phyloP scores from a whole-genome alignment of 2,797 vertebrate species.

The Notolepis coatsorum region DNA sequence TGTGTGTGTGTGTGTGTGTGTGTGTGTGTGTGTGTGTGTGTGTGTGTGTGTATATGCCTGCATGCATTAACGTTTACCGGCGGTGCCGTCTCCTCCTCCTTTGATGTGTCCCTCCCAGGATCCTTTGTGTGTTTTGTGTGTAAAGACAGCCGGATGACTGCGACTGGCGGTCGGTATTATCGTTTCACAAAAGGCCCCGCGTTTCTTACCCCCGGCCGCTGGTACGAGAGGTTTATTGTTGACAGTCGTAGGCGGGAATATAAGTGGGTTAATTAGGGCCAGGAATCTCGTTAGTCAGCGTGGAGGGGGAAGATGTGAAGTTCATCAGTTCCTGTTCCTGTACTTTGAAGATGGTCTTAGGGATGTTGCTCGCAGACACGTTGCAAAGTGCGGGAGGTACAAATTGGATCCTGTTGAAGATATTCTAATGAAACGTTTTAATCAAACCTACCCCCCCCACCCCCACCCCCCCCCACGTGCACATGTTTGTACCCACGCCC shows the following conservation, averaged over 20 bases:
- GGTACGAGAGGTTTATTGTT: constrained; percentile 37
- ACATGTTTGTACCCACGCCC: too few relatives aligned
- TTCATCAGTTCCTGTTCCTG: constrained; percentile 40
- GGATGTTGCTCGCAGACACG: constrained; percentile 38
- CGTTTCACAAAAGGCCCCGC: constrained; percentile 24
- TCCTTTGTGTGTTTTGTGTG: constrained; percentile 22
- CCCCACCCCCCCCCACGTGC: too few relatives aligned
- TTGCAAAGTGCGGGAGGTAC: constrained; percentile 31
- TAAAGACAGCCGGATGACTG: constrained; percentile 34
- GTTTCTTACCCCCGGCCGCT: constrained; percentile 14
- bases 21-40: too few relatives aligned
- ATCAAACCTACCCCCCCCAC: constrained; percentile 33
- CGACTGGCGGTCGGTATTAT: constrained; percentile 27
- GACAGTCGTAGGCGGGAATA: constrained; percentile 37
- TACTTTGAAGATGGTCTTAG: constrained; percentile 40
- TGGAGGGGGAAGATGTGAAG: constrained; percentile 37
- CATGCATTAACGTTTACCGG: not conserved
- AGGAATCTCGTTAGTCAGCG: constrained; percentile 47
- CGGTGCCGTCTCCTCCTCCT: too few relatives aligned
- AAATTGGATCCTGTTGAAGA: constrained; percentile 38
- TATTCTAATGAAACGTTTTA: constrained; percentile 33
- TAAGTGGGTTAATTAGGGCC: constrained; percentile 54
- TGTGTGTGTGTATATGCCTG: too few relatives aligned
- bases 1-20: too few relatives aligned
- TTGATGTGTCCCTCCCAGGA: not conserved